A percentile compares a stretch with the other conserved stretches of the same genome.
phyloP scores from a whole-genome alignment of 2,113 vertebrate species.

The Daboia siamensis region DNA sequence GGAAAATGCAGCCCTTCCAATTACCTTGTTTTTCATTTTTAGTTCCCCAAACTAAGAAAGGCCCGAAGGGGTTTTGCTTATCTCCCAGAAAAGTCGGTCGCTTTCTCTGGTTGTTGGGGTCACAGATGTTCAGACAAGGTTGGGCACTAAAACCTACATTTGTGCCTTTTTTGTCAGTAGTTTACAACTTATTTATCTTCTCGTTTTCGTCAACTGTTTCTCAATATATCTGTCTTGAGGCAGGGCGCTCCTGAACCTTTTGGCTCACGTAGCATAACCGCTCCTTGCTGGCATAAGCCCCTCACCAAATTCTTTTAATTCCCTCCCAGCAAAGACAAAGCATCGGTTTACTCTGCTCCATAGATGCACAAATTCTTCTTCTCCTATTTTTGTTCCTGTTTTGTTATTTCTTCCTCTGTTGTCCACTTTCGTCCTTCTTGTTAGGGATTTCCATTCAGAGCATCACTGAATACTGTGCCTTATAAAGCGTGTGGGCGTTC shows the following conservation, averaged over 20 bases:
- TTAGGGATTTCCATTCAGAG: not conserved
- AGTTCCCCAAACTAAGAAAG: conserved; percentile 44
- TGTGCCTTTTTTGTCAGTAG: not conserved
- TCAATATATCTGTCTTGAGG: not conserved
- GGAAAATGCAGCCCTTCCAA: conserved; percentile 16
- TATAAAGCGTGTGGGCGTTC: not conserved
- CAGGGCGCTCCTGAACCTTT: not conserved
- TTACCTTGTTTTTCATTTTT: conserved; percentile 28
- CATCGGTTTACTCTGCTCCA: not conserved
- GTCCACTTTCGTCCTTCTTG: not conserved
- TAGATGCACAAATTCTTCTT: not conserved
- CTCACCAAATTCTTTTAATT: conserved; percentile 5
- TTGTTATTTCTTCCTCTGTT: not conserved
- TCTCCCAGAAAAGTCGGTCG: not conserved
- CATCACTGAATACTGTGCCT: not conserved
- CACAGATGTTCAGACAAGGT: rapidly evolving
- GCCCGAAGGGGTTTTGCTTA: conserved; percentile 36
- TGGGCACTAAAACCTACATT: not conserved
- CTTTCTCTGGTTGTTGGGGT: not conserved
- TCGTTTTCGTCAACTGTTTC: not conserved
- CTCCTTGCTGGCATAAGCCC: not conserved
- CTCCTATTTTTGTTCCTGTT: not conserved
- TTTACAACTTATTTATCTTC: not conserved
- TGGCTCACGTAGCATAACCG: not conserved
- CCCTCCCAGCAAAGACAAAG: not conserved